Evolutionary conservation across 2,888 invertebrate genomes (phyloP).

Genomic region (Leptopilina drosophilae): DNA sequence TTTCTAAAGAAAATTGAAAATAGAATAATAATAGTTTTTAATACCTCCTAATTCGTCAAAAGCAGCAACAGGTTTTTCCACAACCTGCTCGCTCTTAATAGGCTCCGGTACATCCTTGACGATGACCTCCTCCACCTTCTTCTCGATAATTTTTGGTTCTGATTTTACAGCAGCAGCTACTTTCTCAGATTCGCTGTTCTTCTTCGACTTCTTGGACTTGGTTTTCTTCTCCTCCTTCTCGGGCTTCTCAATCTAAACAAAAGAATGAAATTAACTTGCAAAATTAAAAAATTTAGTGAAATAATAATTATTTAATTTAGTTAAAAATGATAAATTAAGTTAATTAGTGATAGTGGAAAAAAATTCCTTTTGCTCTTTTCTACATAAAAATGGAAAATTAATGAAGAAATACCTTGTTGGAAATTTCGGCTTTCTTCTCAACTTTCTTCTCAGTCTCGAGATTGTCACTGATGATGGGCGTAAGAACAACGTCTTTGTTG

Average conservation of each 20-base stretch:
- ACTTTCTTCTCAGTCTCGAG: conserved; percentile 60
- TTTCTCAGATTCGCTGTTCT: conserved; percentile 69
- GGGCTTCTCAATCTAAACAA: conserved; percentile 63
- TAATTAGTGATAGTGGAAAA: no score
- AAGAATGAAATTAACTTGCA: no score
- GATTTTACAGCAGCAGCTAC: conserved; percentile 47
- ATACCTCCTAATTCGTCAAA: conserved; percentile 76
- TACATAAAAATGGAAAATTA: no score
- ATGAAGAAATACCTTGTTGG: conserved; percentile 56
- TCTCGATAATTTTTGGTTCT: conserved; percentile 29
- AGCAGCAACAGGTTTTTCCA: conserved; percentile 65
- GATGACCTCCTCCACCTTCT: conserved; percentile 55
- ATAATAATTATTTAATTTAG: no score
- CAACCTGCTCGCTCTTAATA: conserved; percentile 60
- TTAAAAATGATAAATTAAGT: no score
- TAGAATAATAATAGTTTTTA: no score
- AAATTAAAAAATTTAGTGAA: no score
- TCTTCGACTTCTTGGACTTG: conserved; percentile 75
- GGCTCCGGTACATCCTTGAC: conserved; percentile 61
- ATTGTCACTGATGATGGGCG: conserved; percentile 68
- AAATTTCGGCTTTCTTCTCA: conserved; percentile 63
- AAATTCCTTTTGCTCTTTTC: no score
- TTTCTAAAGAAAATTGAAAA: no score
- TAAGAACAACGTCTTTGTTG: conserved; percentile 71
- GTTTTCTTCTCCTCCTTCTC: conserved; percentile 74